These are phyloP conservation scores for Lithophane leautieri DNA, from an alignment of 2,888 invertebrate species.

Conservation along the genomic window DNA sequence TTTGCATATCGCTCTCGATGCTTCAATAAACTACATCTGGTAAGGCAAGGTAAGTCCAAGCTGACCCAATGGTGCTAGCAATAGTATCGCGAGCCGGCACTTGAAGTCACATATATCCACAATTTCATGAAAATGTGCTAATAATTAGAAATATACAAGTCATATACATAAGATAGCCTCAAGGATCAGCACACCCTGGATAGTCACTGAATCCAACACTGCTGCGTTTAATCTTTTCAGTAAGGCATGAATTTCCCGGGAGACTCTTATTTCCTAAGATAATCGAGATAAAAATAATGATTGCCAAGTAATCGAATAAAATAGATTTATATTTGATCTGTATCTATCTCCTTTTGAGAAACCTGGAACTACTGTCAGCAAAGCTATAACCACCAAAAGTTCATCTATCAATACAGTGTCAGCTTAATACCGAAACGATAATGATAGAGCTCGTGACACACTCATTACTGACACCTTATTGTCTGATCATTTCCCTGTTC, in stretches of 20 bases:
- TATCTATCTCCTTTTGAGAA: background rate
- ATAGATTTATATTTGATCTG: background rate
- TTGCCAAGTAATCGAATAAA: background rate
- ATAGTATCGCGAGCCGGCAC: background rate
- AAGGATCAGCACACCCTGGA: background rate
- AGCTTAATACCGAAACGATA: constrained; percentile 25
- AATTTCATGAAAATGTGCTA: background rate
- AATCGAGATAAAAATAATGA: background rate
- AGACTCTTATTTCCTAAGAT: background rate
- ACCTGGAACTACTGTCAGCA: background rate
- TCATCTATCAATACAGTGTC: constrained; percentile 16
- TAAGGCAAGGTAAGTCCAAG: background rate
- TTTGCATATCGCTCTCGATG: constrained; percentile 5
- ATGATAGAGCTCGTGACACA: constrained; percentile 76
- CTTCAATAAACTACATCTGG: background rate
- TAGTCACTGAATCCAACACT: background rate
- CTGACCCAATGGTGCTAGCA: background rate
- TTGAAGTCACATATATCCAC: background rate
- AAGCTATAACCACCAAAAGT: background rate
- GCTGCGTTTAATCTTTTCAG: background rate
- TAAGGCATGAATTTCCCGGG: background rate
- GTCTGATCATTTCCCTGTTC: constrained; percentile 69
- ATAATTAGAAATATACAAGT: background rate
- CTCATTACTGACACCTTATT: constrained; percentile 71
- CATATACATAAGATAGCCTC: background rate